Percentiles rank a stretch among this genome's conserved stretches.
Evolutionary conservation across 1,140 invertebrate species (phyloP).

Genomic region (Diorhabda sublineata): DNA sequence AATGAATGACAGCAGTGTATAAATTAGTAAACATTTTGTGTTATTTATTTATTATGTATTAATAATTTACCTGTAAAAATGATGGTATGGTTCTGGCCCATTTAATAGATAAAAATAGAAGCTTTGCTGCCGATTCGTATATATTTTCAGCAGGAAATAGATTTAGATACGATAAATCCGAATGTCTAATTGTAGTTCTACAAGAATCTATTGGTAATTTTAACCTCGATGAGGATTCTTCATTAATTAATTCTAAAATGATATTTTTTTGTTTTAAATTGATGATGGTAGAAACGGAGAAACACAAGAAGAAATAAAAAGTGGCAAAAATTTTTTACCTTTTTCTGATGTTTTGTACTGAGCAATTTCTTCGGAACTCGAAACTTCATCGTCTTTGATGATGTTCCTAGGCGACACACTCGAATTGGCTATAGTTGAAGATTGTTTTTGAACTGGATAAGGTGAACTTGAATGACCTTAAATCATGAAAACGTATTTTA

Average conservation of each 20-base stretch:
- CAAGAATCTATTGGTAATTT: slow-evolving; percentile 39
- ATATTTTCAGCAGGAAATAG: slow-evolving; percentile 57
- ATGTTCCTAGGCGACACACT: slow-evolving; percentile 11
- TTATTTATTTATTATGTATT: too few relatives aligned
- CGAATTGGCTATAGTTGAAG: slow-evolving; percentile 11
- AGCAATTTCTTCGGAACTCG: slow-evolving; percentile 63
- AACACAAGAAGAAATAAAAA: background rate
- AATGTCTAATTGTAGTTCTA: slow-evolving; percentile 27
- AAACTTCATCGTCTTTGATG: slow-evolving; percentile 69
- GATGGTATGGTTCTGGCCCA: slow-evolving; percentile 74
- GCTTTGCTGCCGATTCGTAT: slow-evolving; percentile 70
- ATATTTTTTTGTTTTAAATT: background rate
- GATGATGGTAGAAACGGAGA: background rate
- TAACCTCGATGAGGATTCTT: slow-evolving; percentile 24
- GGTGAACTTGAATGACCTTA: background rate
- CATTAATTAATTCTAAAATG: background rate
- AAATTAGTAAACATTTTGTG: too few relatives aligned
- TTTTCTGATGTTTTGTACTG: slow-evolving; percentile 30
- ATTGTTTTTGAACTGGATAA: slow-evolving; percentile 12
- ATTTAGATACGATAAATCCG: slow-evolving; percentile 40
- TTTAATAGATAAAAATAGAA: slow-evolving; percentile 72
- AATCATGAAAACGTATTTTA: background rate
- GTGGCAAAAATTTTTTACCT: background rate
- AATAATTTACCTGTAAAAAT: slow-evolving; percentile 59
- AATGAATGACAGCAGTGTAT: too few relatives aligned